These are phyloP conservation scores for Heliornis fulica DNA, from an alignment of 2,113 vertebrate species.

Conservation along the genomic window DNA sequence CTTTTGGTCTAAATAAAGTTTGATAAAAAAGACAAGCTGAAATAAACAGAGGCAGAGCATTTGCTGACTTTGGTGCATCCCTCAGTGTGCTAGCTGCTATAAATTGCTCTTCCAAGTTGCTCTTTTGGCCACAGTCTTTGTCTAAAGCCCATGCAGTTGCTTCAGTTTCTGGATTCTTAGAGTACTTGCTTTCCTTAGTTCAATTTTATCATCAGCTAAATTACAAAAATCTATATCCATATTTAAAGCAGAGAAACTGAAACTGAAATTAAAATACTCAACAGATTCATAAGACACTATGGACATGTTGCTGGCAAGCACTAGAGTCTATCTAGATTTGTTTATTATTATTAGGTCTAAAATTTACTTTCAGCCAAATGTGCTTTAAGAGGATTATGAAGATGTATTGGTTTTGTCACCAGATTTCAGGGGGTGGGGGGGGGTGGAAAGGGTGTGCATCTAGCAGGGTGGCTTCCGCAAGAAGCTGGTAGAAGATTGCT, in stretches of 20 bases:
- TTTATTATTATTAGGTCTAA: not conserved
- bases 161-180: not conserved
- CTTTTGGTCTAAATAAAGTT: not conserved
- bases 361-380: not conserved
- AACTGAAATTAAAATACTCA: not conserved
- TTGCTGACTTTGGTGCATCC: not conserved
- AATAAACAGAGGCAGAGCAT: not conserved
- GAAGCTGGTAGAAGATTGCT: no score
- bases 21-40: not conserved
- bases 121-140: not conserved
- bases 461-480: no score
- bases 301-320: not conserved
- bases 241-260: not conserved
- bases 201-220: not conserved
- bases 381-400: not conserved
- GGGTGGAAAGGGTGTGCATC: no score
- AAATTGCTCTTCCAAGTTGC: not conserved
- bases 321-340: not conserved
- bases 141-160: accelerated
- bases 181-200: not conserved
- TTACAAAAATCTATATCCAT: not conserved
- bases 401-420: no score
- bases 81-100: not conserved
- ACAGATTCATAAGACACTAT: not conserved
- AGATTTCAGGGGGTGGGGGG: no score